Evolutionary conservation across 2,797 vertebrate species (phyloP), one percentile per base, ranked within the genome.

Genomic region (Alfaro cultratus): DNA sequence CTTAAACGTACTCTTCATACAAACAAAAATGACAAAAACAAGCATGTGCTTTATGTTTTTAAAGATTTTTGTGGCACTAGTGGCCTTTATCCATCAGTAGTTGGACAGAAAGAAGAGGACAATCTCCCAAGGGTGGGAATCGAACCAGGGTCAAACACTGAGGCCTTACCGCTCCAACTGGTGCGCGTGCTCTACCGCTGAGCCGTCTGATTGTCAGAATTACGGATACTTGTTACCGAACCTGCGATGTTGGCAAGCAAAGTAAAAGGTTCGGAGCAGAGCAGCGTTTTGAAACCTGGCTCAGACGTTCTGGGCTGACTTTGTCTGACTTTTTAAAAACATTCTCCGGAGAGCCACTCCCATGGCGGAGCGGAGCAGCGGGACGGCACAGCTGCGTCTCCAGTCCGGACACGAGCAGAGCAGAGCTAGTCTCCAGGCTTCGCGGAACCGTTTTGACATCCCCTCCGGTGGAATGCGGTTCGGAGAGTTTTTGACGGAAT

Each of bases 401-500:
- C 18, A 46, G 18, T 89, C 72, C 74, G 29, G 74, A 76, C 45
- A 57, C 23, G 80, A 13, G 18, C 62, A 82, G 73, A 83, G 77
- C 62, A 82, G 73, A 83, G 76, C 83, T 64, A 53, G 62, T 51
- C 51, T 57, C 80, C 76, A 51, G 75, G 23, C 60, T 31, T 16
- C 73, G 85, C 76, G 70, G 74, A 87, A 78, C 80, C 72, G 68
- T 77, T 85, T 83, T 87, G 86, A 90, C 91, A 88, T 90, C 62
- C 87, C 62, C 85, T 67, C 83, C 86, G 89, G 80, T 85, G 93
- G 92, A 94, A 93, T 91, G 89, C 83, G 46, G 77, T n/a, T 81
- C 1, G 75, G 36, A 46, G 51, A 23, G 15, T 53, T 34, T 51
- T 29, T n/a, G 76, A 64, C 72, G 84, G 83, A 87, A 73, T 85